These are phyloP conservation scores for Micromesistius poutassou DNA, from an alignment of 2,797 vertebrate species.

Conservation along the genomic window DNA sequence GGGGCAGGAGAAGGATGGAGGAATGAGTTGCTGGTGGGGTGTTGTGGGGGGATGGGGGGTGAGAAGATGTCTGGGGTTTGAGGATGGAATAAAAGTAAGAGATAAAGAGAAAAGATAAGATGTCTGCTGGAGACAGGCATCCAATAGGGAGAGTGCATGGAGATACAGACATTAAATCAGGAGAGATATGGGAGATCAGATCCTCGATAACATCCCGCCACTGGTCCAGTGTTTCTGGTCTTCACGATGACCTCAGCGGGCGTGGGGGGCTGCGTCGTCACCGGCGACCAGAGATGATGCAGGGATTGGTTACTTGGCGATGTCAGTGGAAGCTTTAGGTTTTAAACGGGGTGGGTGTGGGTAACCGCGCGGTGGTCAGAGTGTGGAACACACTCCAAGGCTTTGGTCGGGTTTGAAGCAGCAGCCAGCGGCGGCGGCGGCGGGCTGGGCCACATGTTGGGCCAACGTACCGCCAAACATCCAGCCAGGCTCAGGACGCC, in stretches of 20 bases:
- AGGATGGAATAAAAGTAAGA: slow-evolving; percentile 19
- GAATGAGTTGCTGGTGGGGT: background rate
- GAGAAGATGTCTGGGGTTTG: background rate
- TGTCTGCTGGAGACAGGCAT: background rate
- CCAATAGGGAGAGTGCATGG: too few species aligned
- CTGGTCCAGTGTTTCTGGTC: background rate
- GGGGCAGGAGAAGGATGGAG: background rate
- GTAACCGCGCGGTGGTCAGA: slow-evolving; percentile 42
- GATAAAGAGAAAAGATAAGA: slow-evolving; percentile 20
- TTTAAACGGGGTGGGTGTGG: slow-evolving; percentile 31
- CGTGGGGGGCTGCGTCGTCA: slow-evolving; percentile 22
- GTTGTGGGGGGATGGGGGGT: background rate
- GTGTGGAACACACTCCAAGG: slow-evolving; percentile 35
- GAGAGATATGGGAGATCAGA: background rate
- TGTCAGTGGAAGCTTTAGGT: slow-evolving; percentile 48
- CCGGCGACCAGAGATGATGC: slow-evolving; percentile 43
- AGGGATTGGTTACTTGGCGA: slow-evolving; percentile 55
- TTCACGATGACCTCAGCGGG: background rate
- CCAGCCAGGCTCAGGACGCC: background rate
- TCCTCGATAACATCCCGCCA: background rate
- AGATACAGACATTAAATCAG: background rate
- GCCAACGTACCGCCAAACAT: slow-evolving; percentile 12
- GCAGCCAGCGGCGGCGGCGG: slow-evolving; percentile 7
- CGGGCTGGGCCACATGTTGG: slow-evolving; percentile 42
- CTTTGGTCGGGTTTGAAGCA: slow-evolving; percentile 16